Evolutionary conservation across 2,888 invertebrate genomes (phyloP).

Genomic region (Nomada fabriciana): DNA sequence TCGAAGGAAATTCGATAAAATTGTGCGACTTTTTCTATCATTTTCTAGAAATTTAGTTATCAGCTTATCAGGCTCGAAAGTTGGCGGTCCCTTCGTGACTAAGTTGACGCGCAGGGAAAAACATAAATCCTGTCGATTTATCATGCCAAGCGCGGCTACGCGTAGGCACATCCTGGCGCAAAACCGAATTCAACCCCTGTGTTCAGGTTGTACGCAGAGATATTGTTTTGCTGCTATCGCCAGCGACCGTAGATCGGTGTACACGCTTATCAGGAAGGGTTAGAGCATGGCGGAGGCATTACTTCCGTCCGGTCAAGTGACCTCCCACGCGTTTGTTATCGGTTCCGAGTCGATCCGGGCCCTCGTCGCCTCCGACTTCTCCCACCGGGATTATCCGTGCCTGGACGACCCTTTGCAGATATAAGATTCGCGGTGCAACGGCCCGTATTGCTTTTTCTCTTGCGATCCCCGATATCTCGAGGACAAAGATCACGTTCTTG

Average conservation of each 20-base stretch:
- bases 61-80: constrained; percentile 10
- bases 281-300: constrained; percentile 59
- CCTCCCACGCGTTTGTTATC: constrained; percentile 61
- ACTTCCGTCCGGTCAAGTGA: constrained; percentile 64
- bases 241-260: constrained; percentile 38
- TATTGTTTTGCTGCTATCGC: constrained; percentile 68
- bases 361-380: constrained; percentile 35
- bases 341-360: constrained; percentile 49
- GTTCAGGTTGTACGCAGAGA: constrained; percentile 46
- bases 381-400: constrained; percentile 33
- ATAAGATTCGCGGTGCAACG: constrained; percentile 7
- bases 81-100: neutral
- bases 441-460: constrained; percentile 3
- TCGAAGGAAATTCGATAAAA: constrained; percentile 28
- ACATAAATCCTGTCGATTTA: constrained; percentile 42
- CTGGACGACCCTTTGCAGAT: constrained; percentile 31
- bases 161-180: constrained; percentile 23
- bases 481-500: neutral
- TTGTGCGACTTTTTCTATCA: neutral
- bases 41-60: neutral
- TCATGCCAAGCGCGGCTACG: constrained; percentile 9
- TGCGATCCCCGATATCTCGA: constrained; percentile 2
- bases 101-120: neutral
- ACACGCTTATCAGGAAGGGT: constrained; percentile 66
- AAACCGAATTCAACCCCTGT: constrained; percentile 57